Percentiles rank a stretch among this genome's conserved stretches.
Conservation (phyloP, 2,113 vertebrate genomes). For the Xenus cinereus region DNA sequence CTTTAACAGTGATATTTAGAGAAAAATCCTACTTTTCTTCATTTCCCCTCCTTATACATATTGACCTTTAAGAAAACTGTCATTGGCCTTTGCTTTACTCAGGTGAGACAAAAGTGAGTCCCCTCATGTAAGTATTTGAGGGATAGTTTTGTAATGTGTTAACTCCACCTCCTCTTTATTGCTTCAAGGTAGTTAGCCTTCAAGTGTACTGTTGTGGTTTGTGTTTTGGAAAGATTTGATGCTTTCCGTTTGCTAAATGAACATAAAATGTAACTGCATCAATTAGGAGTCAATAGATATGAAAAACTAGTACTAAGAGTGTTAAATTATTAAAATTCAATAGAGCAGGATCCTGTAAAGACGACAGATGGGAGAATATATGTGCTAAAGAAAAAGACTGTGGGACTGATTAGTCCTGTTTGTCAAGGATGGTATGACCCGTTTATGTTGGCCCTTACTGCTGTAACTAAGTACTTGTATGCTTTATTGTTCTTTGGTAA, state of each 20-base stretch:
- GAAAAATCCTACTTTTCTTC: not conserved
- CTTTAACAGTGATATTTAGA: not conserved
- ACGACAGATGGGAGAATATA: not conserved
- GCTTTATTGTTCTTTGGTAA: not conserved
- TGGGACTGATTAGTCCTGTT: not conserved
- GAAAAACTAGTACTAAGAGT: conserved; percentile 59
- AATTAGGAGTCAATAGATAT: conserved; percentile 60
- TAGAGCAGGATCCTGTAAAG: not conserved
- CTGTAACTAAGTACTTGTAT: not conserved
- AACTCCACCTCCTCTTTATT: not conserved
- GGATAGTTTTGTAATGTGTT: not conserved
- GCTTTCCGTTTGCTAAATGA: conserved; percentile 61
- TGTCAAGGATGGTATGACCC: not conserved
- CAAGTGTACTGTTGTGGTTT: conserved; percentile 54
- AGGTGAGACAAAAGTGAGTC: not conserved
- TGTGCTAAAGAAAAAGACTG: not conserved
- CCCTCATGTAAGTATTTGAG: not conserved
- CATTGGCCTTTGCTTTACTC: not conserved
- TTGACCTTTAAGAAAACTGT: conserved; percentile 4
- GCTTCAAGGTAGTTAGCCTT: conserved; percentile 41
- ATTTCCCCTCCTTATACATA: not conserved
- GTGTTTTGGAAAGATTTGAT: conserved; percentile 62
- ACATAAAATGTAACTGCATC: conserved; percentile 62
- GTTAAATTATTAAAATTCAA: conserved; percentile 22
- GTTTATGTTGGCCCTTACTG: not conserved